Percentiles rank a stretch among this genome's conserved stretches.
Evolutionary conservation across 2,797 vertebrate species (phyloP).

Genomic region (Champsocephalus esox): DNA sequence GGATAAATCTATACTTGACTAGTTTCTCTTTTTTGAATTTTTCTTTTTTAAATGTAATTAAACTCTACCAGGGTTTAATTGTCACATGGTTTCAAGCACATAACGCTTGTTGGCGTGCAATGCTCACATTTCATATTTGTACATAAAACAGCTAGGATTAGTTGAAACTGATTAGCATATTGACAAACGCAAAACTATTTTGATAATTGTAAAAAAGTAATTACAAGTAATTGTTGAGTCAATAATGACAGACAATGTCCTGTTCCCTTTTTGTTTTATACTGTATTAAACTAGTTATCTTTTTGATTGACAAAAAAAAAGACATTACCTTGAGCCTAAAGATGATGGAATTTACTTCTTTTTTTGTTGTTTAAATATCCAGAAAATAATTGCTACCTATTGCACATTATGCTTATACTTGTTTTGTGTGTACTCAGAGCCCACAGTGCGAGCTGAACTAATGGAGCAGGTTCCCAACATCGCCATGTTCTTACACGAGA

Average conservation of each 20-base stretch:
- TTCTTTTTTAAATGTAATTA: neutral
- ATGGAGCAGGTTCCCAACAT: constrained; percentile 94
- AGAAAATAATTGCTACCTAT: neutral
- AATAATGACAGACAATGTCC: no score
- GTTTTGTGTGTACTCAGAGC: constrained; percentile 82
- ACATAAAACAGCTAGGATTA: neutral
- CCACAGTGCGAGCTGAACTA: constrained; percentile 91
- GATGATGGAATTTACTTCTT: no score
- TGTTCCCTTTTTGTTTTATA: no score
- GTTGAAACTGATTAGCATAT: no score
- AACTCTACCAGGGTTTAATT: constrained; percentile 1
- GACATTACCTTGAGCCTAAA: no score
- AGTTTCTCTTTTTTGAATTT: neutral
- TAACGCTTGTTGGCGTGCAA: neutral
- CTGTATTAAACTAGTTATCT: no score
- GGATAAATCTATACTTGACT: neutral
- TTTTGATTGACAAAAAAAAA: no score
- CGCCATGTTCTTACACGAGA: constrained; percentile 92
- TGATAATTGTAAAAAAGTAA: no score
- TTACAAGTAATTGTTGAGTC: no score
- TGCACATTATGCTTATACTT: constrained; percentile 1
- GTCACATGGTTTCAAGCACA: neutral
- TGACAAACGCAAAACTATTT: no score
- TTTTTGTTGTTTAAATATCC: no score
- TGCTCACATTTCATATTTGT: constrained; percentile 1